Conservation (phyloP, 2,888 invertebrate species). For the Callosobruchus maculatus region DNA sequence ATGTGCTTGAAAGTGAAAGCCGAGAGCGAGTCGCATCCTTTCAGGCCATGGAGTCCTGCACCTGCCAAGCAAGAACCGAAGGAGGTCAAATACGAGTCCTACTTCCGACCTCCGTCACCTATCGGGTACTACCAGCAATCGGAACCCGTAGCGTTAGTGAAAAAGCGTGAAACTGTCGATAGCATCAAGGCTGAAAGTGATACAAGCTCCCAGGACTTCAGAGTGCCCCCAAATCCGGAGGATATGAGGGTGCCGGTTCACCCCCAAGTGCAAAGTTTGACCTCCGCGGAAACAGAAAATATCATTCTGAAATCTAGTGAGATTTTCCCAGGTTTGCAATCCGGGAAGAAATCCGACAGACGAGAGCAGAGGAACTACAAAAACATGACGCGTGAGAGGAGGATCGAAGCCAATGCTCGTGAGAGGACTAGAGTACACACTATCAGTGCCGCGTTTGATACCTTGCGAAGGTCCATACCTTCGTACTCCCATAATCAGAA, state of each 20-base stretch:
- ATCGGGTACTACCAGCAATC: constrained; percentile 22
- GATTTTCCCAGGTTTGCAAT: constrained; percentile 36
- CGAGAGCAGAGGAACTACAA: constrained; percentile 84
- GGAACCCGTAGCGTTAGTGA: constrained; percentile 38
- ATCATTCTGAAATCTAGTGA: constrained; percentile 36
- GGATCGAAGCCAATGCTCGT: constrained; percentile 92
- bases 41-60: constrained; percentile 63
- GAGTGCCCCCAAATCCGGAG: constrained; percentile 2
- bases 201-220: constrained; percentile 16
- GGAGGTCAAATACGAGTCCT: constrained; percentile 20
- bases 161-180: constrained; percentile 25
- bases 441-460: constrained; percentile 93
- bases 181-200: constrained; percentile 14
- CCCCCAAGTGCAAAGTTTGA: constrained; percentile 31
- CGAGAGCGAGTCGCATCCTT: constrained; percentile 51
- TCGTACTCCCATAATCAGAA: constrained; percentile 92
- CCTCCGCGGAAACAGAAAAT: constrained; percentile 37
- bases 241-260: constrained; percentile 39
- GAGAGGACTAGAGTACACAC: constrained; percentile 92
- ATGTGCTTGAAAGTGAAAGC: constrained; percentile 55
- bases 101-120: constrained; percentile 43
- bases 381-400: constrained; percentile 88
- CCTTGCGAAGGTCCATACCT: constrained; percentile 77
- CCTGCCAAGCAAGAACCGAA: constrained; percentile 8
- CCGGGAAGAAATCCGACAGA: constrained; percentile 14